phyloP scores from a whole-genome alignment of 1,140 invertebrate species.

The Potamilus streckersoni region DNA sequence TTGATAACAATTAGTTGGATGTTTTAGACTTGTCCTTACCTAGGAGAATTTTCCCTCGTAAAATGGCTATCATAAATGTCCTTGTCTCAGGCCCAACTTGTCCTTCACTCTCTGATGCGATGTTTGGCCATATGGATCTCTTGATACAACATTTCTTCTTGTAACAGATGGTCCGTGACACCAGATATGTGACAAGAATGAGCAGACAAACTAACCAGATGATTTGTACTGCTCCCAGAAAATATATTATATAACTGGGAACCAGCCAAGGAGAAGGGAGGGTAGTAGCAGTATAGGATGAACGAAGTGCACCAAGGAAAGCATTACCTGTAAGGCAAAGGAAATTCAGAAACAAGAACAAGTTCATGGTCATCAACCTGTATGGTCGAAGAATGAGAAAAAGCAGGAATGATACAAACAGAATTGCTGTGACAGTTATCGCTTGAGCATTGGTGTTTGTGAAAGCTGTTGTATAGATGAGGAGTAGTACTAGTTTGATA shows the following conservation, averaged over 20 bases:
- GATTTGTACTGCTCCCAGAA: slow-evolving; percentile 46
- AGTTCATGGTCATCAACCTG: slow-evolving; percentile 53
- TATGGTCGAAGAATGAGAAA: slow-evolving; percentile 51
- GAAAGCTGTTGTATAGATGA: slow-evolving; percentile 49
- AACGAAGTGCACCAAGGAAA: slow-evolving; percentile 48
- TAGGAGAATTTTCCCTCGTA: slow-evolving; percentile 52
- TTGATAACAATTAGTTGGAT: background rate
- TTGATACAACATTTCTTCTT: slow-evolving; percentile 31
- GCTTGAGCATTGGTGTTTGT: slow-evolving; percentile 46
- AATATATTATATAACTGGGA: slow-evolving; percentile 52
- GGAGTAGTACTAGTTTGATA: slow-evolving; percentile 50
- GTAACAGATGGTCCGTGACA: slow-evolving; percentile 37
- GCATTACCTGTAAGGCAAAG: slow-evolving; percentile 42
- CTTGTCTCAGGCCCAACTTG: slow-evolving; percentile 50
- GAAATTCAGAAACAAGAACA: slow-evolving; percentile 42
- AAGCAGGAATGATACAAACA: slow-evolving; percentile 39
- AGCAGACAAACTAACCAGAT: slow-evolving; percentile 38
- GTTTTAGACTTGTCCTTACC: slow-evolving; percentile 32
- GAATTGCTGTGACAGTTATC: slow-evolving; percentile 36
- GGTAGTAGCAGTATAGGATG: slow-evolving; percentile 43
- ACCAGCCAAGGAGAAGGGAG: slow-evolving; percentile 57
- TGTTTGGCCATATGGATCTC: slow-evolving; percentile 57
- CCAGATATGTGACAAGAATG: slow-evolving; percentile 44
- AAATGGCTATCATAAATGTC: slow-evolving; percentile 59
- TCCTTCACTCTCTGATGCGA: slow-evolving; percentile 47